Conservation (phyloP, 2,797 vertebrate genomes). For the Geotrypetes seraphini region DNA sequence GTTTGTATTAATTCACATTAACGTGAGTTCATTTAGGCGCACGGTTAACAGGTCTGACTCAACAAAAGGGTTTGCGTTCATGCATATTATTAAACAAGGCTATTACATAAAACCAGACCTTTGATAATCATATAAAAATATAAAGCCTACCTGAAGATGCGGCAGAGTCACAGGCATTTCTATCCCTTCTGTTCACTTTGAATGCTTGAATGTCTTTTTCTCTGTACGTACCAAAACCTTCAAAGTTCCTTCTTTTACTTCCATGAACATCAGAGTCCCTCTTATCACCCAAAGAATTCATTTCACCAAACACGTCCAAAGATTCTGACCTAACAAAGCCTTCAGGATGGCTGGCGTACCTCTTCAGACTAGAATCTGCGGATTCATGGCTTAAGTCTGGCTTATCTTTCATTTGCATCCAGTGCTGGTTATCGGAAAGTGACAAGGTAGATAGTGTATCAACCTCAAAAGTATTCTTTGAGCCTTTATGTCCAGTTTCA, state of each 20-base stretch:
- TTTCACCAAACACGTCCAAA: slow-evolving; percentile 73
- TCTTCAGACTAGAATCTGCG: slow-evolving; percentile 73
- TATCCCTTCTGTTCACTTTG: slow-evolving; percentile 72
- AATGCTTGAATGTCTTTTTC: slow-evolving; percentile 85
- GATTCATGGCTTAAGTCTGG: slow-evolving; percentile 71
- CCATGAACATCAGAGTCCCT: slow-evolving; percentile 64
- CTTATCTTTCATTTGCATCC: slow-evolving; percentile 71
- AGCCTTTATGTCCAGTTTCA: slow-evolving; percentile 53
- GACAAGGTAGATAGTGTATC: slow-evolving; percentile 80
- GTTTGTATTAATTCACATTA: too few relatives aligned
- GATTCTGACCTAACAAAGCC: slow-evolving; percentile 43
- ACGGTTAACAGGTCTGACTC: too few relatives aligned
- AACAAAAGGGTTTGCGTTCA: too few relatives aligned
- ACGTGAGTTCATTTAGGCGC: too few relatives aligned
- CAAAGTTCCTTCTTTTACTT: slow-evolving; percentile 72
- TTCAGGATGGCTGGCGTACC: slow-evolving; percentile 57
- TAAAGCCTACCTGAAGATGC: slow-evolving; percentile 74
- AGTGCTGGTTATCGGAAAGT: slow-evolving; percentile 78
- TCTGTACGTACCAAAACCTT: slow-evolving; percentile 78
- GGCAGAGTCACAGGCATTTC: slow-evolving; percentile 58
- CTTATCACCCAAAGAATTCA: slow-evolving; percentile 55
- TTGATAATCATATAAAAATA: too few relatives aligned
- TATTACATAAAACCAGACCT: too few relatives aligned
- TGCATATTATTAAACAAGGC: too few relatives aligned
- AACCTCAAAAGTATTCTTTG: slow-evolving; percentile 76